phyloP scores from a whole-genome alignment of 2,797 vertebrate species.

The Taenioides sp. region DNA sequence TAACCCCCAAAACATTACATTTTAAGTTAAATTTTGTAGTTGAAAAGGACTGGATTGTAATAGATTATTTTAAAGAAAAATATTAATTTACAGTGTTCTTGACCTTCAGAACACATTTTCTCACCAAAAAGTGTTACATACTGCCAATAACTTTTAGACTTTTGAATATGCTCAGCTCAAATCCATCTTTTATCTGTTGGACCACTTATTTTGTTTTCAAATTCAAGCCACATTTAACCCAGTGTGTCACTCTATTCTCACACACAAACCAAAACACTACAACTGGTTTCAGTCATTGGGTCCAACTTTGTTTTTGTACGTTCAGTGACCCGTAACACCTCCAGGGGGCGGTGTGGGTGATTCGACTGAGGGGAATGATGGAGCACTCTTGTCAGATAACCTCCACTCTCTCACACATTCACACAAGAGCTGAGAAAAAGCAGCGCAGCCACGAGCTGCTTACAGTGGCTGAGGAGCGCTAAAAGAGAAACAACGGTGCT shows the following conservation, averaged over 20 bases:
- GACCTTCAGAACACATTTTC: too few species aligned
- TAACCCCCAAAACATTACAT: too few species aligned
- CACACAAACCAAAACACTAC: neutral
- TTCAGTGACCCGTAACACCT: slow-evolving; percentile 5
- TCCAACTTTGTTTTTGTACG: slow-evolving; percentile 3
- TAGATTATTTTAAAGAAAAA: too few species aligned
- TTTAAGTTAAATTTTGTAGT: too few species aligned
- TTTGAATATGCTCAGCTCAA: neutral
- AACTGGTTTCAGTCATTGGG: neutral
- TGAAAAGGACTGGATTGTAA: too few species aligned
- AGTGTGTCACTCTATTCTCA: neutral
- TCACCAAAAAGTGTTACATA: too few species aligned
- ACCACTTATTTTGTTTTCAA: neutral
- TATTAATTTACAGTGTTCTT: too few species aligned
- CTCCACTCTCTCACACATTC: neutral
- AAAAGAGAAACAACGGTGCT: neutral
- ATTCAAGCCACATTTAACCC: slow-evolving; percentile 3
- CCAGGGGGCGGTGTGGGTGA: slow-evolving; percentile 1
- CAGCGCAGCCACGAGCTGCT: neutral
- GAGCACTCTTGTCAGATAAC: slow-evolving; percentile 7
- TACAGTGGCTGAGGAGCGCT: neutral
- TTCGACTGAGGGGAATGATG: slow-evolving; percentile 3
- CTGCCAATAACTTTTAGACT: neutral
- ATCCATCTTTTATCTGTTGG: neutral
- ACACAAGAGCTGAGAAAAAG: slow-evolving; percentile 2